phyloP scores from a whole-genome alignment of 2,797 vertebrate species.

The Cyclura pinguis region DNA sequence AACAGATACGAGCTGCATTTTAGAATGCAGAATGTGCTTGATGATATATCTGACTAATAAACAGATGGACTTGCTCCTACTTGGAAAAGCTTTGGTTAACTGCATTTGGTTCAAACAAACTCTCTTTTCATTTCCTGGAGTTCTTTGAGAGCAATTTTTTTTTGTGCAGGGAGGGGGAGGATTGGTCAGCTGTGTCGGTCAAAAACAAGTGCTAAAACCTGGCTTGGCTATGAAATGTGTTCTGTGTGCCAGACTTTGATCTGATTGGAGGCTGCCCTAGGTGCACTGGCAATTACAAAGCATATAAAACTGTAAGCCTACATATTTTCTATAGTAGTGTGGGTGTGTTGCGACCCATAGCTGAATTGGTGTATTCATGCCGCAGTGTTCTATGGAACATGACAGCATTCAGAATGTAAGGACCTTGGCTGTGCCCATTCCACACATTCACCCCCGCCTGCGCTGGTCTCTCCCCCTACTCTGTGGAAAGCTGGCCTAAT shows the following conservation, averaged over 20 bases:
- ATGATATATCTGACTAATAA: constrained; percentile 43
- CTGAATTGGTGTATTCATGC: constrained; percentile 74
- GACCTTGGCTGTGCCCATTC: constrained; percentile 79
- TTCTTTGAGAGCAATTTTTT: constrained; percentile 23
- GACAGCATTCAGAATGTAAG: constrained; percentile 78
- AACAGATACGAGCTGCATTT: constrained; percentile 48
- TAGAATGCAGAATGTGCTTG: constrained; percentile 54
- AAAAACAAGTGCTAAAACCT: constrained; percentile 49
- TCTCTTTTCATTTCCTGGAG: constrained; percentile 42
- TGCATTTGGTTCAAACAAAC: constrained; percentile 58
- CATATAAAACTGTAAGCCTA: accelerated
- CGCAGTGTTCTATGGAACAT: constrained; percentile 79
- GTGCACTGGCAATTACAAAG: constrained; percentile 50
- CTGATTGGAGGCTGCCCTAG: constrained; percentile 43
- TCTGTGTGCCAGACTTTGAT: constrained; percentile 54
- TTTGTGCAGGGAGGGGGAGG: neutral
- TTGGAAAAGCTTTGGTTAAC: constrained; percentile 42
- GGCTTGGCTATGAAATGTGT: constrained; percentile 25
- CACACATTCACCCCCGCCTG: neutral
- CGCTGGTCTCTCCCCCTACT: constrained; percentile 44
- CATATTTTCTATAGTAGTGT: constrained; percentile 80
- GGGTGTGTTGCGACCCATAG: constrained; percentile 71
- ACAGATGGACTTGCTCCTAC: constrained; percentile 34
- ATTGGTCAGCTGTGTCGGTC: constrained; percentile 40
- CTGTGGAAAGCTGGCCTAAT: constrained; percentile 56